Conservation (phyloP, 1,140 invertebrate genomes). For the Lepidotrigona ventralis region DNA sequence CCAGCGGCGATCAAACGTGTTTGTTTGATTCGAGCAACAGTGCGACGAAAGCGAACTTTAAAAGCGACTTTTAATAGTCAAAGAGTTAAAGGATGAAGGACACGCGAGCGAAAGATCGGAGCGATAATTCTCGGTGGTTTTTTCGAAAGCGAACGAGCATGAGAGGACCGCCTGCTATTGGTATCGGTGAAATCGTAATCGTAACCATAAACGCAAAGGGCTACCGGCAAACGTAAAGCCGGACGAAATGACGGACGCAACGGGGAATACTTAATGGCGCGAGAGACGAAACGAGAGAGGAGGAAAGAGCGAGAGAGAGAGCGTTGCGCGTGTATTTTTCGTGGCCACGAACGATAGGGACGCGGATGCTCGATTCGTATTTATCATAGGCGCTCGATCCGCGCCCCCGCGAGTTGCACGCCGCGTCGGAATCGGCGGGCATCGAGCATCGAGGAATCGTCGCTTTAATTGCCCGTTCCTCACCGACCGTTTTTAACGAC, state of each 20-base stretch:
- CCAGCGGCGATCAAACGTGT: too few species aligned
- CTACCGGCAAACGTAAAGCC: conserved; percentile 53
- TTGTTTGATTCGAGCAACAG: too few species aligned
- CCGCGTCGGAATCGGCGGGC: conserved; percentile 46
- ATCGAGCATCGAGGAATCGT: conserved; percentile 42
- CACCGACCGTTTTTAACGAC: conserved; percentile 61
- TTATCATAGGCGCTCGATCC: conserved; percentile 61
- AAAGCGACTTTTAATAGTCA: too few species aligned
- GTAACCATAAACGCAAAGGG: conserved; percentile 62
- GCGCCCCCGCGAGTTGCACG: neutral
- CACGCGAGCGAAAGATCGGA: too few species aligned
- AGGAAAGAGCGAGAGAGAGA: neutral
- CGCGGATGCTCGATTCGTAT: conserved; percentile 55
- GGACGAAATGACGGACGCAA: conserved; percentile 64
- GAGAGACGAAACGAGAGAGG: conserved; percentile 7
- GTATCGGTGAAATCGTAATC: conserved; percentile 44
- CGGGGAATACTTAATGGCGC: conserved; percentile 57
- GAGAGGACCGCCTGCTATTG: too few species aligned
- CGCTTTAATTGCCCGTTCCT: conserved; percentile 65
- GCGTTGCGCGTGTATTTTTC: neutral
- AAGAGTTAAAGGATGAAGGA: too few species aligned
- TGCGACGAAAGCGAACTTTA: too few species aligned
- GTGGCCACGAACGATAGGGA: neutral
- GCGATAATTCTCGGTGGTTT: neutral
- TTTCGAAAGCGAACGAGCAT: neutral